Percentiles rank a stretch among this genome's conserved stretches.
Evolutionary conservation across 2,797 vertebrate species (phyloP).

Genomic region (Eutrigla gurnardus): DNA sequence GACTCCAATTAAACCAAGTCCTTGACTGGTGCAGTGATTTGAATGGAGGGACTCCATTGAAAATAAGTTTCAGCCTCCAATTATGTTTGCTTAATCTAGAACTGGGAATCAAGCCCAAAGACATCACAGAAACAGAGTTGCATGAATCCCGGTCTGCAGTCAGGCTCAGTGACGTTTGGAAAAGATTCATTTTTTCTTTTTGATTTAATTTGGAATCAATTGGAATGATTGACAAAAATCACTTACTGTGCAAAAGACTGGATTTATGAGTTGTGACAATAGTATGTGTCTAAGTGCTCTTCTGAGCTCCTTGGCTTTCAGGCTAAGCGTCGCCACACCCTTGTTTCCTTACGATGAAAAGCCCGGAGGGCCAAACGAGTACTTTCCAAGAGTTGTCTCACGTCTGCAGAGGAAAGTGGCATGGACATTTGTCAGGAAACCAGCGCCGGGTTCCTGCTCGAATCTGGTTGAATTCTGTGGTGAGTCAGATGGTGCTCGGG

Average conservation of each 20-base stretch:
- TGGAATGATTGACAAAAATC: constrained; percentile 63
- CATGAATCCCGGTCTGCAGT: constrained; percentile 39
- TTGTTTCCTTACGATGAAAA: constrained; percentile 72
- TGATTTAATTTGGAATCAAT: constrained; percentile 62
- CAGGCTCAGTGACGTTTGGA: constrained; percentile 35
- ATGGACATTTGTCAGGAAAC: constrained; percentile 79
- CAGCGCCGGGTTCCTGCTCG: constrained; percentile 56
- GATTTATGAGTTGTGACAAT: constrained; percentile 63
- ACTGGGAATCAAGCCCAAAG: constrained; percentile 62
- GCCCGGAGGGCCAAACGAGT: constrained; percentile 54
- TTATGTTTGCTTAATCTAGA: constrained; percentile 66
- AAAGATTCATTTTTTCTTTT: constrained; percentile 47
- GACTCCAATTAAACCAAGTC: constrained; percentile 64
- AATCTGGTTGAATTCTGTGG: constrained; percentile 67
- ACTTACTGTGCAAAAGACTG: constrained; percentile 49
- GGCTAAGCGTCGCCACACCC: constrained; percentile 68
- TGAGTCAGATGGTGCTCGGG: constrained; percentile 67
- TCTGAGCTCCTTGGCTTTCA: constrained; percentile 63
- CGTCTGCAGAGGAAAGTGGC: constrained; percentile 77
- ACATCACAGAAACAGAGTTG: constrained; percentile 39
- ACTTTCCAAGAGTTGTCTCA: constrained; percentile 76
- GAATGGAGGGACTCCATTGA: constrained; percentile 57
- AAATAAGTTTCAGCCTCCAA: constrained; percentile 65
- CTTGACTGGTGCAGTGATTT: constrained; percentile 58
- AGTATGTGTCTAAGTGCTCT: constrained; percentile 61